A percentile compares a stretch with the other conserved stretches of the same genome.
phyloP scores from a whole-genome alignment of 2,888 invertebrate genomes.

The Andricus quercusramuli region DNA sequence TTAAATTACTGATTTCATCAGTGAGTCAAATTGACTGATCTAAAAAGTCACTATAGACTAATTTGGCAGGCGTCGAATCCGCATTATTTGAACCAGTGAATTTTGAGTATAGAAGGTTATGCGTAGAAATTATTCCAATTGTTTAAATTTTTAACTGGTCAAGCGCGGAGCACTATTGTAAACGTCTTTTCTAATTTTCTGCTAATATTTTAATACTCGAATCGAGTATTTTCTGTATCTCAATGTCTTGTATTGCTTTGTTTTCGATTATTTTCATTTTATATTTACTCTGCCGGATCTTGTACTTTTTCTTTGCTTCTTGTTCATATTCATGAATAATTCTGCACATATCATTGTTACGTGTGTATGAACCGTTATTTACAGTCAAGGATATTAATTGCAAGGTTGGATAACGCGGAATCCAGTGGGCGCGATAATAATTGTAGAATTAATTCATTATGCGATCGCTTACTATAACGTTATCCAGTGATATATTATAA shows the following conservation, averaged over 20 bases:
- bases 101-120: too few species aligned
- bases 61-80: too few species aligned
- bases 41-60: too few species aligned
- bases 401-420: slow-evolving; percentile 58
- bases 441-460: slow-evolving; percentile 55
- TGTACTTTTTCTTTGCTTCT: not conserved
- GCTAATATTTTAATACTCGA: too few species aligned
- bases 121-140: too few species aligned
- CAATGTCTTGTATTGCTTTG: not conserved
- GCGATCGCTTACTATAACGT: not conserved
- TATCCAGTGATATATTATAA: not conserved
- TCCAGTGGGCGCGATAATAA: slow-evolving; percentile 57
- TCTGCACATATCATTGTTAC: slow-evolving; percentile 50
- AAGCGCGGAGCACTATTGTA: too few species aligned
- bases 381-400: slow-evolving; percentile 55
- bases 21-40: too few species aligned
- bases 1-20: too few species aligned
- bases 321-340: slow-evolving; percentile 21
- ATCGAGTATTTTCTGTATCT: not conserved
- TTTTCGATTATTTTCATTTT: slow-evolving; percentile 1
- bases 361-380: slow-evolving; percentile 37
- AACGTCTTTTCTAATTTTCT: too few species aligned
- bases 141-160: too few species aligned
- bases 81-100: too few species aligned
- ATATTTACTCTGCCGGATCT: slow-evolving; percentile 10